Conservation (phyloP, 1,140 invertebrate species). For the Sweltsa coloradensis region DNA sequence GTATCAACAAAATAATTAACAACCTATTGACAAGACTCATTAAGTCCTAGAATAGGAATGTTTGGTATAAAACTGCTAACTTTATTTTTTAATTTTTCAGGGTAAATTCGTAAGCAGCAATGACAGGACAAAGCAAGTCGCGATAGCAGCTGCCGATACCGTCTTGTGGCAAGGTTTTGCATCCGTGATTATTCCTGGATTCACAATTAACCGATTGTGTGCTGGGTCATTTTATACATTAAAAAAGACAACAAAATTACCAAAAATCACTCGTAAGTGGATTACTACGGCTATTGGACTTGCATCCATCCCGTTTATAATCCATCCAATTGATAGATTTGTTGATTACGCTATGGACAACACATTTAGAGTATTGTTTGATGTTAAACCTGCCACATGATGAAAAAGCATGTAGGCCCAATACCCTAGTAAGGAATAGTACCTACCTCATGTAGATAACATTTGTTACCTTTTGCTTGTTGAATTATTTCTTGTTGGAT, state of each 20-base stretch:
- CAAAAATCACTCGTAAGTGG: conserved; percentile 41
- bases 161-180: conserved; percentile 88
- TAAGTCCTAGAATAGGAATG: too few relatives aligned
- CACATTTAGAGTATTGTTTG: conserved; percentile 30
- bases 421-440: too few relatives aligned
- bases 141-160: conserved; percentile 64
- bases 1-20: too few relatives aligned
- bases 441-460: too few relatives aligned
- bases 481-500: too few relatives aligned
- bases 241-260: conserved; percentile 33
- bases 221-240: conserved; percentile 42
- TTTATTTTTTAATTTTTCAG: conserved; percentile 8
- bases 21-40: too few relatives aligned
- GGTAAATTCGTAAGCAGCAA: conserved; percentile 1
- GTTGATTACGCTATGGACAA: conserved; percentile 72
- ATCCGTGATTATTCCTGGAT: conserved; percentile 82
- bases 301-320: conserved; percentile 78
- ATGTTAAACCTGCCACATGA: too few relatives aligned
- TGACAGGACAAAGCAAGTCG: conserved; percentile 31
- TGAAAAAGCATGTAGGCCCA: too few relatives aligned
- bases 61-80: too few relatives aligned
- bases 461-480: too few relatives aligned
- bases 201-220: conserved; percentile 83
- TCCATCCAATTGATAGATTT: conserved; percentile 75
- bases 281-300: conserved; percentile 70